Percentiles rank a stretch among this genome's conserved stretches.
Conservation (phyloP, 2,888 invertebrate genomes). For the Camptogramma bilineatum region DNA sequence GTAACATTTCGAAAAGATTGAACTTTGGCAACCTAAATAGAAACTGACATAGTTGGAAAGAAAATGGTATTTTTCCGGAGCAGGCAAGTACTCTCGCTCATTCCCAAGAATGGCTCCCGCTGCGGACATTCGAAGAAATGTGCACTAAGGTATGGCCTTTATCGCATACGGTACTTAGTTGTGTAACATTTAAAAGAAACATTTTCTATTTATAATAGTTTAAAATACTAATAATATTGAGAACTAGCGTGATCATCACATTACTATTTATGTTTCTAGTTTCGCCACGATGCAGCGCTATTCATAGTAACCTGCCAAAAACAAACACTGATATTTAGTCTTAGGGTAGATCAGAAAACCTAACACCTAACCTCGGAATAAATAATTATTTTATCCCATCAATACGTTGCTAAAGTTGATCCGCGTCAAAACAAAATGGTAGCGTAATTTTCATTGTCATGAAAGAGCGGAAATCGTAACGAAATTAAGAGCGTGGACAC, state of each 20-base stretch:
- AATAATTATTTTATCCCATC: too few species aligned
- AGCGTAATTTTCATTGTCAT: conserved; percentile 14
- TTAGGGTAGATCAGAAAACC: too few species aligned
- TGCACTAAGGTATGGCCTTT: conserved; percentile 29
- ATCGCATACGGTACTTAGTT: conserved; percentile 19
- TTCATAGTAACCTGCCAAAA: not conserved
- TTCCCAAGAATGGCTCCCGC: conserved; percentile 39
- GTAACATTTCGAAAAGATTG: too few species aligned
- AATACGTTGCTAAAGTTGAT: too few species aligned
- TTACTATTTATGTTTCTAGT: conserved; percentile 2
- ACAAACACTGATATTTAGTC: not conserved
- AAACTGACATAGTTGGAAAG: conserved; percentile 49
- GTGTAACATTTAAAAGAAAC: conserved; percentile 19
- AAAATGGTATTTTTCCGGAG: conserved; percentile 51
- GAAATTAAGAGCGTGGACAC: conserved; percentile 13
- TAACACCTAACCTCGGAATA: not conserved
- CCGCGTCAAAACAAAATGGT: not conserved
- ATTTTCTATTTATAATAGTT: conserved; percentile 18
- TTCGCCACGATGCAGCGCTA: not conserved
- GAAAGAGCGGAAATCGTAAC: conserved; percentile 18
- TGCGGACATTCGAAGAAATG: conserved; percentile 42
- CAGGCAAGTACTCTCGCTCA: conserved; percentile 34
- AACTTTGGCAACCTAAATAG: not conserved
- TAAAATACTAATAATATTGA: conserved; percentile 11
- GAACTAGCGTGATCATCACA: not conserved